These are phyloP conservation scores for Rugalucina vietnamica DNA, from an alignment of 2,888 invertebrate genomes.

Conservation along the genomic window DNA sequence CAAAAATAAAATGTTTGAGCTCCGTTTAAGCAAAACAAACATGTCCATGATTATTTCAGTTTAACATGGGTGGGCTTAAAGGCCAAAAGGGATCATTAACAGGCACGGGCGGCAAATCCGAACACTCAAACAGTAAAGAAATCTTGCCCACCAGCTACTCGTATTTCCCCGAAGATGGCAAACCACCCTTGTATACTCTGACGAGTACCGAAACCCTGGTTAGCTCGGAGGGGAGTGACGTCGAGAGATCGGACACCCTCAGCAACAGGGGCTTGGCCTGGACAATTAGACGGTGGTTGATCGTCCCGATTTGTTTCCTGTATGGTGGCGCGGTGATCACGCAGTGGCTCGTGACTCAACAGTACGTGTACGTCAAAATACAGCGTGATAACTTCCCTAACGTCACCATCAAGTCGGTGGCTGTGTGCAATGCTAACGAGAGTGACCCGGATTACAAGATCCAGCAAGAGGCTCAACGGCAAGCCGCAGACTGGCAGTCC, in stretches of 20 bases:
- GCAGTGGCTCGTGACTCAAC: slow-evolving; percentile 21
- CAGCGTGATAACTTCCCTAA: slow-evolving; percentile 48
- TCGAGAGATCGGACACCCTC: too few species aligned
- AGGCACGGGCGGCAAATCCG: too few species aligned
- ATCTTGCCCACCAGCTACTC: too few species aligned
- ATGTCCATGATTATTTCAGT: too few species aligned
- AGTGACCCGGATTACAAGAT: slow-evolving; percentile 46
- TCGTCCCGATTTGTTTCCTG: slow-evolving; percentile 54
- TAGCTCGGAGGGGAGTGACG: neutral
- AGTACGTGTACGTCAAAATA: slow-evolving; percentile 46
- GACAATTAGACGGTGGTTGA: slow-evolving; percentile 34
- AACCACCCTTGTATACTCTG: neutral
- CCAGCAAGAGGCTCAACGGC: slow-evolving; percentile 48
- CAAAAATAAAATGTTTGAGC: too few species aligned
- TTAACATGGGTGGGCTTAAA: too few species aligned
- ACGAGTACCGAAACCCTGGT: neutral
- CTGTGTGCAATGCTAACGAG: slow-evolving; percentile 40
- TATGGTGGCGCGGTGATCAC: slow-evolving; percentile 42
- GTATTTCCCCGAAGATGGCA: too few species aligned
- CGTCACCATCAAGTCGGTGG: slow-evolving; percentile 11
- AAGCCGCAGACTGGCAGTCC: slow-evolving; percentile 42
- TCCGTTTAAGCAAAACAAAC: too few species aligned
- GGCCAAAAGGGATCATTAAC: too few species aligned
- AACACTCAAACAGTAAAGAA: too few species aligned
- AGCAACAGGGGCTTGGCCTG: neutral